Conservation (phyloP, 2,797 vertebrate species). For the Diglossa cyanea region DNA sequence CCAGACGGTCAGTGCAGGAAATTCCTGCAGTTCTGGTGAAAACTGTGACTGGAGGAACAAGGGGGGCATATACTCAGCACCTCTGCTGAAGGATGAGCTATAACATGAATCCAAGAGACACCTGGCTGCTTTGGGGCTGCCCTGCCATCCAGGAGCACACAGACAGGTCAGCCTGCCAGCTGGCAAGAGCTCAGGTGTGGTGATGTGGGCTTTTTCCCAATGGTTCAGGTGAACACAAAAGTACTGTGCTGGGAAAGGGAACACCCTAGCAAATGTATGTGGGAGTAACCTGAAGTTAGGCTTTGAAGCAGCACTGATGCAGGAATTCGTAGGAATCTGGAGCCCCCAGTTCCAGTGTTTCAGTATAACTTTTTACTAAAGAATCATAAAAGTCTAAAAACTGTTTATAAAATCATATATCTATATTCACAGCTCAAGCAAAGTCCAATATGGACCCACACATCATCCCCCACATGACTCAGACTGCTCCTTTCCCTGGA, state of each 20-base stretch:
- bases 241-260: background rate
- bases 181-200: background rate
- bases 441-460: rapidly evolving
- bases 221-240: background rate
- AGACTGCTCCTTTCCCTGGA: background rate
- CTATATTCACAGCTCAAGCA: background rate
- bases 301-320: background rate
- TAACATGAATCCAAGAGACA: background rate
- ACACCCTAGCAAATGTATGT: rapidly evolving
- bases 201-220: rapidly evolving
- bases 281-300: background rate
- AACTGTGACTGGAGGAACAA: background rate
- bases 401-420: background rate
- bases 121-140: background rate
- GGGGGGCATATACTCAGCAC: background rate
- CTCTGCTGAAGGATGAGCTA: background rate
- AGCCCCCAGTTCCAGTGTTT: background rate
- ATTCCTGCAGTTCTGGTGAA: conserved; percentile 56
- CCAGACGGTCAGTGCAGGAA: conserved; percentile 64
- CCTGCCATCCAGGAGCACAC: background rate
- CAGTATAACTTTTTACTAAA: background rate
- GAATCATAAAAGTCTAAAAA: background rate
- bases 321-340: background rate
- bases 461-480: background rate
- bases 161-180: background rate